These are phyloP conservation scores for Eucera pruinosa DNA, from an alignment of 2,888 invertebrate species.

Conservation along the genomic window DNA sequence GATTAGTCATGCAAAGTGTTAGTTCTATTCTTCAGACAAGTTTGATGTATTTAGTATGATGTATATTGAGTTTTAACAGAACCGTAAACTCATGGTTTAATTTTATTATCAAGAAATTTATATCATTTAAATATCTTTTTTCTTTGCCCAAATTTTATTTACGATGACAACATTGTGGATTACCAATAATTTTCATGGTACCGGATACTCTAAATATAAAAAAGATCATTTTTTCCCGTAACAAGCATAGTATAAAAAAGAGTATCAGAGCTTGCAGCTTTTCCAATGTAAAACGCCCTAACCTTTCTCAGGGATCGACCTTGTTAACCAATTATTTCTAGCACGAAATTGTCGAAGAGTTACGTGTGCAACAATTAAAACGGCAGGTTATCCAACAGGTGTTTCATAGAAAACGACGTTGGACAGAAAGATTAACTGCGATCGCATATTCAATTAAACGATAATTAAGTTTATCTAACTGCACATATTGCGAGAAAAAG, in stretches of 20 bases:
- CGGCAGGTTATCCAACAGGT: not conserved
- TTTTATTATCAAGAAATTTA: too few relatives aligned
- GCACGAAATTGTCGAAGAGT: not conserved
- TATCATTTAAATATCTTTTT: too few relatives aligned
- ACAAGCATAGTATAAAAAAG: not conserved
- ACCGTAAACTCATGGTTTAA: too few relatives aligned
- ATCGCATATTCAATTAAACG: not conserved
- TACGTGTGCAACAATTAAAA: not conserved
- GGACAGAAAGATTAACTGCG: not conserved
- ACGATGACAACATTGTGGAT: too few relatives aligned
- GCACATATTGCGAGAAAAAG: not conserved
- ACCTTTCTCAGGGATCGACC: not conserved
- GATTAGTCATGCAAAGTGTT: too few relatives aligned
- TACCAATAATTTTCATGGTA: too few relatives aligned
- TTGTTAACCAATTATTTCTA: slow-evolving; percentile 5
- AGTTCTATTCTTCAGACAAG: too few relatives aligned
- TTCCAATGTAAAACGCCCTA: not conserved
- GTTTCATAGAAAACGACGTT: not conserved
- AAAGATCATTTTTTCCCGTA: too few relatives aligned
- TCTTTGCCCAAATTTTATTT: too few relatives aligned
- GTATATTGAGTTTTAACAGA: too few relatives aligned
- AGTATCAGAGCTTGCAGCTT: not conserved
- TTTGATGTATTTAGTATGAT: too few relatives aligned
- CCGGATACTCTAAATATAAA: too few relatives aligned
- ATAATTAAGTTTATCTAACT: not conserved